Evolutionary conservation across 2,113 vertebrate species (phyloP), one percentile per base, ranked within the genome.

Genomic region (Stigmatopora argus): DNA sequence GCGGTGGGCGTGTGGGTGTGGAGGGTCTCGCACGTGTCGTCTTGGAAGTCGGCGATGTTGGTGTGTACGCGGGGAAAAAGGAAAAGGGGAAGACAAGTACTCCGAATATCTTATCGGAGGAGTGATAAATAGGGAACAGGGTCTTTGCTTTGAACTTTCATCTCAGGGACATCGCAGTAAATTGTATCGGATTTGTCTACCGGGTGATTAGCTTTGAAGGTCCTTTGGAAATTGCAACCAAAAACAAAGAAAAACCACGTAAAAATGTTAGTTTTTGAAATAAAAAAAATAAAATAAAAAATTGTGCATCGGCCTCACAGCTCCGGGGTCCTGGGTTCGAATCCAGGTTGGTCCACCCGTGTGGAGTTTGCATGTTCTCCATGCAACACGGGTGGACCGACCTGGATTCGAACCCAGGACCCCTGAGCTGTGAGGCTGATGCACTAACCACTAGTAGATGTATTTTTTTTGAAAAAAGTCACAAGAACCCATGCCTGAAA

Each of bases 111-210:
- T 77, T 80, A 88, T 88, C 83, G 81, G 63, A 75, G 68, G 34
- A 71, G 70, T 48, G 65, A 82, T 84, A 78, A 81, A 77, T 62
- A 62, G 45, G 49, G 62, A 4, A 38, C 71, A 71, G 48, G 62
- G 38, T 38, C 62, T 62, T 73, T 7, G 11, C 12, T 60, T 31
- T 79, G 85, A 89, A 85, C 83, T 89, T 87, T 85, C 67, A 82
- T 79, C 72, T 57, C 67, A 58, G 57, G 44, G 31, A 44, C 56
- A 11, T 46, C 31, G 38, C 13, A 9, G n/a, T 15, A 12, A 26
- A 38, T 46, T 2, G 12, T 17, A 23, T 11, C 18, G 7, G 8
- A 15, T 6, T 15, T 17, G 9, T 56, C 7, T 0, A 48, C 3
- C 4, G 7, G 53, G 14, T 15, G 13, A 7, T 56, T 2, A 56